These are phyloP conservation scores for Ectropis crepuscularia DNA, from an alignment of 2,888 invertebrate species.

Conservation along the genomic window DNA sequence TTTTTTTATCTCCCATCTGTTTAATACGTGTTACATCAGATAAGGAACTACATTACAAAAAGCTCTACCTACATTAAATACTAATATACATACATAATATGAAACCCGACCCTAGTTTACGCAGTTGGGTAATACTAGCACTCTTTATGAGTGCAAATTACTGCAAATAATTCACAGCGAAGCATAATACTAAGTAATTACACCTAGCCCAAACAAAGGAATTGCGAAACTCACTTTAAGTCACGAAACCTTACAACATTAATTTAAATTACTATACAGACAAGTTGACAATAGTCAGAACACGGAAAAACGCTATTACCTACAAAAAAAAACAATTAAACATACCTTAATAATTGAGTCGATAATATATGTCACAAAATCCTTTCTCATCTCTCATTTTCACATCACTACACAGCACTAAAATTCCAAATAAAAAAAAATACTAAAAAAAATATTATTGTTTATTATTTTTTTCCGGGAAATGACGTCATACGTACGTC, in stretches of 20 bases:
- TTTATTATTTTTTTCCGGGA: constrained; percentile 19
- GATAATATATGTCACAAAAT: neutral
- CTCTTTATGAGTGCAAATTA: no score
- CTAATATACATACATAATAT: no score
- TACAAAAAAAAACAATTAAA: neutral
- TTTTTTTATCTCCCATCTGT: no score
- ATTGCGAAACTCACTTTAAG: constrained; percentile 8
- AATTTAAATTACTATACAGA: constrained; percentile 24
- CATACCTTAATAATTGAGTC: constrained; percentile 6
- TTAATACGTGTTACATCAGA: no score
- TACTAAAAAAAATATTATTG: constrained; percentile 24
- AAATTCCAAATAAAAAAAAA: constrained; percentile 3
- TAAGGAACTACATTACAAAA: no score
- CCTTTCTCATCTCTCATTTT: constrained; percentile 10
- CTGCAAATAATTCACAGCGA: neutral
- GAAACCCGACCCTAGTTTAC: no score
- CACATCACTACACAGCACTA: constrained; percentile 22
- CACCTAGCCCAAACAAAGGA: constrained; percentile 16
- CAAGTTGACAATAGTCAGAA: constrained; percentile 14
- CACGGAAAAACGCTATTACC: constrained; percentile 26
- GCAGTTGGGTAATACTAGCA: no score
- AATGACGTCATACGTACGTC: constrained; percentile 36
- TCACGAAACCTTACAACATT: constrained; percentile 11
- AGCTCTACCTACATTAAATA: no score
- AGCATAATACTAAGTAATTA: neutral